Evolutionary conservation across 2,888 invertebrate species (phyloP), one percentile per base, ranked within the genome.

Genomic region (Pseudococcus jackbeardsleyi): DNA sequence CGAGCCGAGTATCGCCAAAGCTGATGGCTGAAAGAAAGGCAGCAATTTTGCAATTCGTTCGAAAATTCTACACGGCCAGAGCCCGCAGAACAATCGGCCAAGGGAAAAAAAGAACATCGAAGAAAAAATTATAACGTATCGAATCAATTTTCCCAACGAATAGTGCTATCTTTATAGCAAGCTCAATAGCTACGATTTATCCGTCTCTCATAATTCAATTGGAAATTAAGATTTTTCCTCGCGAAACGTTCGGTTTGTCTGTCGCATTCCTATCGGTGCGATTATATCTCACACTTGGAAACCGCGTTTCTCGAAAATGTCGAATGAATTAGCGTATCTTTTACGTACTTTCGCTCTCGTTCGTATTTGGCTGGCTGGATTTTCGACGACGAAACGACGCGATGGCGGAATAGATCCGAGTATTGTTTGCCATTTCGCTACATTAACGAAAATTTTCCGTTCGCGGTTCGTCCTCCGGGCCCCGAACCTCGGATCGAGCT

Each of bases 281-380:
- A 59, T 59, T 59, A 59, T 59, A 59, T 59, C 59, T 59, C 19
- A 19, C 26, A 19, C 59, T n/a, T 19, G 12, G 59, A 19, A 19
- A 59, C 8, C 19, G 59, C 19, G 12, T 54, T 54, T 19, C 19
- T 72, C 68, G 26, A 72, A 72, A 72, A 72, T 26, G 12, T 72
- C 68, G 33, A 72, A 72, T 72, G 68, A 72, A 72, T 72, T 72
- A 72, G 68, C 68, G 68, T 59, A 59, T 59, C 59, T 59, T 59
- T 0, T 50, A 46, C 54, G 26, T 33, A 59, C 59, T 72, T 72
- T 72, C 12, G 12, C 26, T 33, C 12, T 50, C 50, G 50, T 50
- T 11, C 50, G 12, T 50, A 12, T 12, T 12, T 12, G 11, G 17
- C 50, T 64, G 4, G 26, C 26, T 33, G 26, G 26, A 33, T 33